Evolutionary conservation across 2,888 invertebrate species (phyloP).

Genomic region (Polydrusus cervinus): DNA sequence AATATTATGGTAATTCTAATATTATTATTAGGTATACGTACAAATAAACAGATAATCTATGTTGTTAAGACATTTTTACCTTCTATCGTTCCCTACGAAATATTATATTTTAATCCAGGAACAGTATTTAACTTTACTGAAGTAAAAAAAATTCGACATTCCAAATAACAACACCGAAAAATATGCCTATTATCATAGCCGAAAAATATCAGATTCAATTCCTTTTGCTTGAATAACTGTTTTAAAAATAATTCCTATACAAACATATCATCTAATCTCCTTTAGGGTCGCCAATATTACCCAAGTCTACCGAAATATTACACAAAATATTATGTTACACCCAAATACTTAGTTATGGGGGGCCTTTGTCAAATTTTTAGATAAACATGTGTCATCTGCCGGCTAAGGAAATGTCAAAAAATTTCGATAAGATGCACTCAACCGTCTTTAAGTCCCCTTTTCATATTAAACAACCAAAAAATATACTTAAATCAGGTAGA

Average conservation of each 20-base stretch:
- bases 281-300: conserved; percentile 59
- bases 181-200: conserved; percentile 51
- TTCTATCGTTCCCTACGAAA: conserved; percentile 11
- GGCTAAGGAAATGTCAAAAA: conserved; percentile 61
- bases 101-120: conserved; percentile 40
- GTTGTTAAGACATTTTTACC: background rate
- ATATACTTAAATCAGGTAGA: conserved; percentile 59
- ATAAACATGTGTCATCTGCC: conserved; percentile 66
- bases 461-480: conserved; percentile 45
- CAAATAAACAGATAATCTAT: no score
- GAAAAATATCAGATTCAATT: conserved; percentile 61
- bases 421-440: conserved; percentile 61
- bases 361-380: conserved; percentile 60
- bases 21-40: no score
- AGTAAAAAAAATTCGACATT: conserved; percentile 45
- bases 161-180: conserved; percentile 46
- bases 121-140: conserved; percentile 20
- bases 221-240: conserved; percentile 63
- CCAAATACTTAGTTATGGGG: conserved; percentile 52
- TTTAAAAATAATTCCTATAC: conserved; percentile 62
- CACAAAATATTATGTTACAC: conserved; percentile 66
- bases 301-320: conserved; percentile 62
- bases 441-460: conserved; percentile 57
- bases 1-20: no score
- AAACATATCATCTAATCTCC: conserved; percentile 64